These are phyloP conservation scores for Puntigrus tetrazona DNA, from an alignment of 2,113 vertebrate genomes.

Conservation along the genomic window DNA sequence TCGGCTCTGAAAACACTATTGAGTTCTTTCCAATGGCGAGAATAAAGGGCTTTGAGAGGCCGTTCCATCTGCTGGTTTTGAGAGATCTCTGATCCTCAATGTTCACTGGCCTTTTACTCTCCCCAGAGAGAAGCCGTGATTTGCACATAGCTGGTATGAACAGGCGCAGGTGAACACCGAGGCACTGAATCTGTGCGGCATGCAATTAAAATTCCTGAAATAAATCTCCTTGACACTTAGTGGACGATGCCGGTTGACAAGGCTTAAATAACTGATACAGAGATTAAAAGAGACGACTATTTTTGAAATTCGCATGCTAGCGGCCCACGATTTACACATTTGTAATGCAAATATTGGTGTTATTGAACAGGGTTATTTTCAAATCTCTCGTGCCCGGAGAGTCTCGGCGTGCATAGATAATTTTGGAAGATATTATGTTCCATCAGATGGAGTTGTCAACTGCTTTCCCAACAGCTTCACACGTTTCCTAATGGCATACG, in stretches of 20 bases:
- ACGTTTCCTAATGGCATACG: conserved; percentile 32
- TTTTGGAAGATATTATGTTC: not conserved
- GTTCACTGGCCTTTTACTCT: conserved; percentile 24
- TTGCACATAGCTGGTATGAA: conserved; percentile 9
- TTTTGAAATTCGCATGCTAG: not conserved
- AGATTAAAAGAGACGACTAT: not conserved
- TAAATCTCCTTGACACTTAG: not conserved
- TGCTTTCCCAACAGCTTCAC: conserved; percentile 40
- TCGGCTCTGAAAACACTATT: conserved; percentile 29
- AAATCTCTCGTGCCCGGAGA: not conserved
- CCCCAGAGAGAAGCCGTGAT: not conserved
- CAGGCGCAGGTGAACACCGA: not conserved
- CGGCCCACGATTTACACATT: not conserved
- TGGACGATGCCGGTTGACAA: not conserved
- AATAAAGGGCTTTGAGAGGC: conserved; percentile 26
- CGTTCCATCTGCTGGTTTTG: conserved; percentile 26
- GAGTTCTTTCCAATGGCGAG: not conserved
- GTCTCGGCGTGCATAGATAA: not conserved
- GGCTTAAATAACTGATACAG: not conserved
- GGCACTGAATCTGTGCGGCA: not conserved
- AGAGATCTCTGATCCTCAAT: not conserved
- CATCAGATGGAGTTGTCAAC: conserved; percentile 14
- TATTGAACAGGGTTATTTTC: not conserved
- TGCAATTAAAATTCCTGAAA: conserved; percentile 23
- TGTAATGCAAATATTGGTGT: not conserved